Base-by-base conservation (phyloP, 2,797 vertebrate genomes). In the Discoglossus pictus region DNA sequence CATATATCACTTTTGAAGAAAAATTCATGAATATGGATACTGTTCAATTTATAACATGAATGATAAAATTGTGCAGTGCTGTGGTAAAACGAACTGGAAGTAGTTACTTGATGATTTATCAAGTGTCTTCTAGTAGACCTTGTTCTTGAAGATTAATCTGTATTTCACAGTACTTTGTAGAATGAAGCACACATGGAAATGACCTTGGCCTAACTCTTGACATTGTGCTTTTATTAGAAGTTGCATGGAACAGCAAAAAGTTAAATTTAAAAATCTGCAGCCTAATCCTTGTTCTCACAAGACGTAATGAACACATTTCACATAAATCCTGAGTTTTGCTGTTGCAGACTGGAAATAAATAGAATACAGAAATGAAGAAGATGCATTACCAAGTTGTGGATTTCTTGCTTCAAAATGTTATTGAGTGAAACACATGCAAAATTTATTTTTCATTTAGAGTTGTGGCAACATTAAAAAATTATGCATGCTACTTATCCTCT, bases 371-470 rank as follows among this genome's bases (percentile, higher is more conserved):
- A 61, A 50, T 48, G 44, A 48, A 48, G 48, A 47, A 48, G 36
- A 21, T 61, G 10, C 31, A 36, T 38, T 48, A 61, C 38, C 59
- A 50, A 27, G 48, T 61, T 61, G 59, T n/a, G n/a, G n/a, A n/a
- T n/a, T n/a, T n/a, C n/a, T n/a, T n/a, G n/a, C n/a, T n/a, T n/a
- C n/a, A n/a, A n/a, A n/a, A n/a, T n/a, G n/a, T n/a, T n/a, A n/a
- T n/a, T n/a, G n/a, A n/a, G n/a, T n/a, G n/a, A n/a, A n/a, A n/a
- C n/a, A n/a, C n/a, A n/a, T n/a, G n/a, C n/a, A n/a, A n/a, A n/a
- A n/a, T n/a, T n/a, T n/a, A n/a, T n/a, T n/a, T n/a, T n/a, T n/a
- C n/a, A n/a, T n/a, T n/a, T n/a, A n/a, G n/a, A n/a, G n/a, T n/a
- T n/a, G n/a, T n/a, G n/a, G n/a, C n/a, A n/a, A n/a, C n/a, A n/a